Percentiles rank a stretch among this genome's conserved stretches.
phyloP scores from a whole-genome alignment of 2,113 vertebrate genomes.

The Psilopsiagon aurifrons region DNA sequence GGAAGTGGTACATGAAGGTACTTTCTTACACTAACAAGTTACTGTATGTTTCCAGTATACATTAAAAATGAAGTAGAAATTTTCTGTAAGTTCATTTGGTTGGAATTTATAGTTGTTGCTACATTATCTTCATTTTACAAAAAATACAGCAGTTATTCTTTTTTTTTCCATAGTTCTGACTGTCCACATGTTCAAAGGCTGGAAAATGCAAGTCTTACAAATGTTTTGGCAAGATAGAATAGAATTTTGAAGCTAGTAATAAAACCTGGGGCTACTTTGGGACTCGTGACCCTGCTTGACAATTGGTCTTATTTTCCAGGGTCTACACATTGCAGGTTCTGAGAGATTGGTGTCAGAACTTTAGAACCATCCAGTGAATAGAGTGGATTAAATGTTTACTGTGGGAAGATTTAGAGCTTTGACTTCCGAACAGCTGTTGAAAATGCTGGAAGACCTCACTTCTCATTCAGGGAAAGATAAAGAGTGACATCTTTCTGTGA shows the following conservation, averaged over 20 bases:
- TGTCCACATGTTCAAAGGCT: background rate
- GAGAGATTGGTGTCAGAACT: background rate
- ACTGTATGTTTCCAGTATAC: background rate
- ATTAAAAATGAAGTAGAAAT: background rate
- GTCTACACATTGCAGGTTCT: background rate
- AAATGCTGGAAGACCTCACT: background rate
- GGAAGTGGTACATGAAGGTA: background rate
- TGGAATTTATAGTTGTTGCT: background rate
- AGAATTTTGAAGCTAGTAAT: background rate
- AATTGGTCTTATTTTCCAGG: background rate
- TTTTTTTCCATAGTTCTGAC: background rate
- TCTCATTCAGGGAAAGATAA: background rate
- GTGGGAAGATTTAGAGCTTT: background rate
- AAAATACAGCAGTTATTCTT: background rate
- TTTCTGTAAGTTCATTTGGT: background rate
- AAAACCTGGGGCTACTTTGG: background rate
- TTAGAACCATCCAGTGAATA: background rate
- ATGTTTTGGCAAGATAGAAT: background rate
- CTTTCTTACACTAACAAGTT: background rate
- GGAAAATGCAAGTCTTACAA: background rate
- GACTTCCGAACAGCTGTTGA: background rate
- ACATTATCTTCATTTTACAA: background rate
- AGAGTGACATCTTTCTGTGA: background rate
- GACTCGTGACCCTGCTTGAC: background rate
- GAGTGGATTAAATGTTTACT: background rate